Base-by-base conservation (phyloP, 2,797 vertebrate genomes). In the Sebastes dallii region DNA sequence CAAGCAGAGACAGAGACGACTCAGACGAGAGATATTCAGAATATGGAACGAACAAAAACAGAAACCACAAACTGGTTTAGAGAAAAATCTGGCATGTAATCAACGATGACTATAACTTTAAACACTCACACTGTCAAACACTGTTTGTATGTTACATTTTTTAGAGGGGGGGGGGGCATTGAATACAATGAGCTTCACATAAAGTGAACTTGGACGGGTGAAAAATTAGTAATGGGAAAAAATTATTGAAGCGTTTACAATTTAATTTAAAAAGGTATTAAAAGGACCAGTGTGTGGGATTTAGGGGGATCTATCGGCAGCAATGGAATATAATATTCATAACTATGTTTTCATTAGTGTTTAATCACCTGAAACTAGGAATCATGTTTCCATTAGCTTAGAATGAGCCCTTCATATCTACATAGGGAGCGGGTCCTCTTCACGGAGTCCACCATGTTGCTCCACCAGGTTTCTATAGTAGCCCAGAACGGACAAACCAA, bases 21-120 rank as follows among this genome's bases (percentile, higher is more conserved):
- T 36, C 34, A 36, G 34, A 73, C 10, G 30, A 69, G 50, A 77
- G 14, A 14, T 24, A 14, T 64, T 52, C 52, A 39, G 39, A 16
- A 30, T 14, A 13, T 8, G 30, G 3, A 50, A 62, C 0, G 0
- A n/a, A 6, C 24, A 25, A 54, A 55, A 39, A 70, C 59, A 56
- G 20, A 77, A 77, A 85, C 69, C 22, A 24, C 22, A 72, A 85
- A 83, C 69, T 42, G 54, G 78, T 88, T 88, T 59, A 0, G 1
- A 29, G 16, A 32, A n/a, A 16, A 54, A 62, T n/a, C 64, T 81
- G 67, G 50, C 50, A 32, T 12, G 2, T n/a, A 80, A 52, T 52
- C 68, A 72, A 9, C 8, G 11, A 25, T 5, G 8, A 68, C 18
- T 20, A 4, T 1, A 30, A 72, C 20, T 52, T 39, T 16, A 29